Conservation (phyloP, 2,113 vertebrate genomes). For the Heterotis niloticus region DNA sequence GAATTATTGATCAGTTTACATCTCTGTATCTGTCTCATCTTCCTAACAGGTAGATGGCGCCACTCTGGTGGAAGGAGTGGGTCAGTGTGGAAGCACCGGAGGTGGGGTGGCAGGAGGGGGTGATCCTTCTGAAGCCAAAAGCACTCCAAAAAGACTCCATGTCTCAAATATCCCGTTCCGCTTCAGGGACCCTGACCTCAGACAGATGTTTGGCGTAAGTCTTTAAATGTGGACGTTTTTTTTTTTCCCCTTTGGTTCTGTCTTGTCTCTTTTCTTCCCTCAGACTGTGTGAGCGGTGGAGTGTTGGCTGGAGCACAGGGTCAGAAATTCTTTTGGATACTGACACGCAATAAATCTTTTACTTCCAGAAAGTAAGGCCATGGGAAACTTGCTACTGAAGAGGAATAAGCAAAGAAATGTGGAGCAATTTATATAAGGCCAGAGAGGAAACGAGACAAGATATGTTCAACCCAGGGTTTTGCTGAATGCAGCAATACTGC, state of each 20-base stretch:
- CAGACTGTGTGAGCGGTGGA: not conserved
- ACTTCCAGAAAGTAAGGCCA: not conserved
- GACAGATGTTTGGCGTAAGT: slow-evolving; percentile 98
- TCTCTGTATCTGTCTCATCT: slow-evolving; percentile 11
- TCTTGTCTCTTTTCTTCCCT: not conserved
- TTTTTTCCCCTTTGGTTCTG: not conserved
- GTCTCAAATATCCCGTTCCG: slow-evolving; percentile 99
- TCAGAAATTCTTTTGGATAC: not conserved
- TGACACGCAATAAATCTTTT: not conserved
- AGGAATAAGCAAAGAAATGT: not conserved
- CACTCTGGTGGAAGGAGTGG: slow-evolving; percentile 85
- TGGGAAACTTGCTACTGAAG: not conserved
- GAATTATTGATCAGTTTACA: not conserved
- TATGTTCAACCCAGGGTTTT: not conserved
- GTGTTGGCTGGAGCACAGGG: not conserved
- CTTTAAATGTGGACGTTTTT: not conserved
- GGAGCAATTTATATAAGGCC: not conserved
- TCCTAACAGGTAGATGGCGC: slow-evolving; percentile 85
- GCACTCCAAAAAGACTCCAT: slow-evolving; percentile 94
- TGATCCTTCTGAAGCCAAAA: slow-evolving; percentile 84
- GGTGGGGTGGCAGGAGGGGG: slow-evolving; percentile 56
- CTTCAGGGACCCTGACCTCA: slow-evolving; percentile 95
- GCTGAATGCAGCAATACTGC: slow-evolving; percentile 13
- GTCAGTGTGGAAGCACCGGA: slow-evolving; percentile 64
- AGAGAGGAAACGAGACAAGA: not conserved